Evolutionary conservation across 2,888 invertebrate species (phyloP), one percentile per base, ranked within the genome.

Genomic region (Hoplodrina blanda): DNA sequence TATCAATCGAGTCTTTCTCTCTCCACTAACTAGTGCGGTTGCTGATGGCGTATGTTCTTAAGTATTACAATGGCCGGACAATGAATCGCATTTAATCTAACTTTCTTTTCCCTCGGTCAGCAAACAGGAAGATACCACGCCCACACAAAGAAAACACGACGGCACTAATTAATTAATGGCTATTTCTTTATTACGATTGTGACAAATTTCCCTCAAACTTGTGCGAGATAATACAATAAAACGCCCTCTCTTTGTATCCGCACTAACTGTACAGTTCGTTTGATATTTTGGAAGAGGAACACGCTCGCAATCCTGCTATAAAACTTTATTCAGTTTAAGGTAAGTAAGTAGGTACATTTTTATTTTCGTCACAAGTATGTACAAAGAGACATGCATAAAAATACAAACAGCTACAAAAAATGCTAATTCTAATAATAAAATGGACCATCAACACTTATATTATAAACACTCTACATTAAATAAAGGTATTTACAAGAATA

Each of bases 81-180:
- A 92, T 91, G 75, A 81, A 69, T 74, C 90, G 87, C 90, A 88
- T 93, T 93, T 94, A 94, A 94, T 94, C 93, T 92, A 93, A 93
- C 92, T 94, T 93, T 92, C 91, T 92, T 93, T 91, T 91, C 88
- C 91, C 90, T 91, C 88, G 84, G 88, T 88, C 87, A 84, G 90
- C 89, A 91, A 92, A 91, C 91, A 90, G 88, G 89, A 92, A 91
- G 89, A 90, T 82, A 78, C 89, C 91, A 91, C 94, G 88, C 93
- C 92, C 92, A 88, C 89, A 89, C 90, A 88, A 88, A 89, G 90
- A 88, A 91, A 92, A 93, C 92, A 91, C 86, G 92, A 87, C 86
- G 87, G 75, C 90, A 87, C 89, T 94, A 94, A 94, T 94, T 95
- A 94, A 95, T 94, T 94, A 93, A 88, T 80, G 88, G 88, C 80